Evolutionary conservation across 2,888 invertebrate genomes (phyloP).

Genomic region (Drosophila algonquin): DNA sequence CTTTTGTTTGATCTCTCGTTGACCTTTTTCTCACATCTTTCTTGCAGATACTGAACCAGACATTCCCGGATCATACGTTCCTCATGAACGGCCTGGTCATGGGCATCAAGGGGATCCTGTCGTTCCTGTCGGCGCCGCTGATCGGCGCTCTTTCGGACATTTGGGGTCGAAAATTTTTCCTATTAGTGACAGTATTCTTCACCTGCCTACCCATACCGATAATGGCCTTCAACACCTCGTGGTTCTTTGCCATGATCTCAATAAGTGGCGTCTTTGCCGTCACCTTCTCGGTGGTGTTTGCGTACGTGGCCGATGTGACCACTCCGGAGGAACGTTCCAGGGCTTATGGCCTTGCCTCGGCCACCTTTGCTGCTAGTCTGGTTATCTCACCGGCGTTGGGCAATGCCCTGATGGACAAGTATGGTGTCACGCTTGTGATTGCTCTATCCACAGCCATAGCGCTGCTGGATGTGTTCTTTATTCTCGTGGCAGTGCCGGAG

Average conservation of each 20-base stretch:
- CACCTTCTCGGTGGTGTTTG: slow-evolving; percentile 99
- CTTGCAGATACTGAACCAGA: slow-evolving; percentile 92
- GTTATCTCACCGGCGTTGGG: slow-evolving; percentile 99
- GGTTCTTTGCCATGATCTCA: slow-evolving; percentile 99
- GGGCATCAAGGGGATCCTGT: slow-evolving; percentile 98
- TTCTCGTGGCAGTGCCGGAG: slow-evolving; percentile 98
- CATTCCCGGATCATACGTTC: slow-evolving; percentile 99
- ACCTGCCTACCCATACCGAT: slow-evolving; percentile 99
- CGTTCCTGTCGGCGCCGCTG: slow-evolving; percentile 98
- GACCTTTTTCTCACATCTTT: too few relatives aligned
- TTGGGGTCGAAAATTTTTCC: slow-evolving; percentile 99
- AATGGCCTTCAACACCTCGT: slow-evolving; percentile 99
- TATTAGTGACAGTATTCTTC: slow-evolving; percentile 98
- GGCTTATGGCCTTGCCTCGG: slow-evolving; percentile 98
- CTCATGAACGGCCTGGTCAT: slow-evolving; percentile 99
- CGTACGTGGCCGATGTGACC: slow-evolving; percentile 99
- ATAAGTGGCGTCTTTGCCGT: slow-evolving; percentile 99
- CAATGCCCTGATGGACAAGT: slow-evolving; percentile 92
- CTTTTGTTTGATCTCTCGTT: too few relatives aligned
- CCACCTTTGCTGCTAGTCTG: slow-evolving; percentile 99
- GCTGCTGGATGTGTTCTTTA: slow-evolving; percentile 98
- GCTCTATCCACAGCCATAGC: slow-evolving; percentile 98
- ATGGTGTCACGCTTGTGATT: slow-evolving; percentile 94
- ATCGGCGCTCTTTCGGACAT: slow-evolving; percentile 99
- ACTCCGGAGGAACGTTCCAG: slow-evolving; percentile 97